Evolutionary conservation across 2,888 invertebrate genomes (phyloP), one percentile per base, ranked within the genome.

Genomic region (Amphipoea oculea): DNA sequence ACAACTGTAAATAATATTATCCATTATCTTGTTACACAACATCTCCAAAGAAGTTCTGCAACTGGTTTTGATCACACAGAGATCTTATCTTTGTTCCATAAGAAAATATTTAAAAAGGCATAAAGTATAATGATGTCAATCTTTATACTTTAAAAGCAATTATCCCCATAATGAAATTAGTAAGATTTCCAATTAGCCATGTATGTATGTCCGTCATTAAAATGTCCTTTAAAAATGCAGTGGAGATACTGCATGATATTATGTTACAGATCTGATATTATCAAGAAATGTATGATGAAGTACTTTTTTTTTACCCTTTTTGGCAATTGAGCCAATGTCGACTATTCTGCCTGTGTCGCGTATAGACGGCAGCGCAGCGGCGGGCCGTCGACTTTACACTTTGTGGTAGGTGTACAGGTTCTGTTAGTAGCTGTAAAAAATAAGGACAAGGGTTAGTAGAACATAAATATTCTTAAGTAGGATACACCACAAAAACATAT

Each of bases 81-180:
- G 66, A 83, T 84, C 12, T 78, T 79, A 80, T 84, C 84, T 62
- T 5, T 7, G n/a, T 67, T 36, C 48, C 79, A 51, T 78, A 78
- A 20, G 11, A 63, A 57, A 84, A 78, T 83, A 84, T 84, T 66
- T 60, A 51, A 51, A 48, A 20, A 36, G 1, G 29, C 51, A 5
- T 20, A 62, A 42, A 77, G 17, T 51, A 54, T 9, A 79, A 63
- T 78, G 4, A 72, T 63, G 68, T 68, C 72, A 68, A 57, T 81
- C 6, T 68, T 54, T 68, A n/a, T 42, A 81, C 7, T 82, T 62
- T 54, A 71, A n/a, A 42, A 51, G 51, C 79, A 70, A 81, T 79
- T 81, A 81, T 78, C 17, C 20, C 48, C 17, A 12, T 78, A 78
- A 78, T 42, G 36, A 83, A 66, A 60, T 51, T 40, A 7, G 20